These are phyloP conservation scores for Vanessa tameamea DNA, from an alignment of 1,140 invertebrate genomes.

Conservation along the genomic window DNA sequence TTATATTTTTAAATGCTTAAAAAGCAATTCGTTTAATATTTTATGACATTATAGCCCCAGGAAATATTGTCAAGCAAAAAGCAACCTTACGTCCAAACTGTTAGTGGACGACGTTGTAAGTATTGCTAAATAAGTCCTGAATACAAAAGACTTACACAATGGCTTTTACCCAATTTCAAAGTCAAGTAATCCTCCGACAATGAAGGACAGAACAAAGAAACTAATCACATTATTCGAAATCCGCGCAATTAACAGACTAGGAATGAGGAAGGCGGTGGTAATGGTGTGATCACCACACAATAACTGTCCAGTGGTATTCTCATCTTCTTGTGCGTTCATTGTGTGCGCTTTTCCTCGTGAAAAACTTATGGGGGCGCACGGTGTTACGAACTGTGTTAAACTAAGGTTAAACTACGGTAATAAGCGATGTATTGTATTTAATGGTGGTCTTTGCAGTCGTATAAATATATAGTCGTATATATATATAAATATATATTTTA, in stretches of 20 bases:
- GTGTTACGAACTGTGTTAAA: conserved; percentile 27
- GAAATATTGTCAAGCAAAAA: neutral
- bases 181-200: neutral
- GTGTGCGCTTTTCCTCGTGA: conserved; percentile 76
- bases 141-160: neutral
- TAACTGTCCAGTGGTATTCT: conserved; percentile 76
- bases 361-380: conserved; percentile 66
- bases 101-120: neutral
- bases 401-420: conserved; percentile 10
- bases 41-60: no score
- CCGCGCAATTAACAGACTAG: conserved; percentile 26
- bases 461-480: no score
- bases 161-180: conserved; percentile 1
- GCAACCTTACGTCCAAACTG: neutral
- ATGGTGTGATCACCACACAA: conserved; percentile 67
- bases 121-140: neutral
- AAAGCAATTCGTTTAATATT: no score
- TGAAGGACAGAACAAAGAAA: conserved; percentile 28
- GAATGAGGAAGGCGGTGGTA: conserved; percentile 66
- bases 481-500: no score
- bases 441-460: neutral
- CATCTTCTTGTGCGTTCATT: conserved; percentile 70
- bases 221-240: conserved; percentile 26
- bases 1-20: no score
- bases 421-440: neutral